phyloP scores from a whole-genome alignment of 2,888 invertebrate genomes.

The Andrena bucephala region DNA sequence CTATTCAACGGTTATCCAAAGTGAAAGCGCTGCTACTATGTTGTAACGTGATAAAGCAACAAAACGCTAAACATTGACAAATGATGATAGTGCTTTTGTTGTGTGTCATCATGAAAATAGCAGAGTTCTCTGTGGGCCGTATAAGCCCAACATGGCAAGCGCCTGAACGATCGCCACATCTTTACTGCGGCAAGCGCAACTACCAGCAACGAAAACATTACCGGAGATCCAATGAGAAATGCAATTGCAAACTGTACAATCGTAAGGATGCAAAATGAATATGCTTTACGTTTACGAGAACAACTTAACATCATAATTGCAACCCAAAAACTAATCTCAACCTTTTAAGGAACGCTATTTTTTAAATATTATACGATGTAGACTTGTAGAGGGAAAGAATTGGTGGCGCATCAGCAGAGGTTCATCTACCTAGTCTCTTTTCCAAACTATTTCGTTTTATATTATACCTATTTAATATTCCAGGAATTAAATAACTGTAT shows the following conservation, averaged over 20 bases:
- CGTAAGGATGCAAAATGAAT: slow-evolving; percentile 74
- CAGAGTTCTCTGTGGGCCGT: slow-evolving; percentile 86
- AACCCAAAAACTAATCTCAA: not conserved
- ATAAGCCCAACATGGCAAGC: slow-evolving; percentile 73
- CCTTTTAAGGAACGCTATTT: not conserved
- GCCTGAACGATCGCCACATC: slow-evolving; percentile 74
- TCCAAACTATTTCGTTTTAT: no score
- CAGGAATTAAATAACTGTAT: no score
- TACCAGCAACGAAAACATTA: slow-evolving; percentile 70
- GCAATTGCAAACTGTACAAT: slow-evolving; percentile 75
- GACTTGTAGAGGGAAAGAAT: not conserved
- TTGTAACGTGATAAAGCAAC: slow-evolving; percentile 68
- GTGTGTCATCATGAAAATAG: slow-evolving; percentile 88
- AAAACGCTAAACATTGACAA: slow-evolving; percentile 70
- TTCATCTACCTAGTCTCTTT: no score
- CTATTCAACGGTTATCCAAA: slow-evolving; percentile 1
- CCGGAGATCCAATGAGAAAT: slow-evolving; percentile 72
- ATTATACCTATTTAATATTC: no score
- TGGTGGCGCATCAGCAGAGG: not conserved
- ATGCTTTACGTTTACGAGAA: not conserved
- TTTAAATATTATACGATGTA: not conserved
- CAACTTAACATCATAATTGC: not conserved
- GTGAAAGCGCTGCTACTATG: slow-evolving; percentile 74
- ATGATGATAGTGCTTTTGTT: slow-evolving; percentile 87
- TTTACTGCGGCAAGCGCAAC: slow-evolving; percentile 77